Percentiles rank a stretch among this genome's conserved stretches.
phyloP scores from a whole-genome alignment of 2,113 vertebrate genomes.

The Craseonycteris thonglongyai region DNA sequence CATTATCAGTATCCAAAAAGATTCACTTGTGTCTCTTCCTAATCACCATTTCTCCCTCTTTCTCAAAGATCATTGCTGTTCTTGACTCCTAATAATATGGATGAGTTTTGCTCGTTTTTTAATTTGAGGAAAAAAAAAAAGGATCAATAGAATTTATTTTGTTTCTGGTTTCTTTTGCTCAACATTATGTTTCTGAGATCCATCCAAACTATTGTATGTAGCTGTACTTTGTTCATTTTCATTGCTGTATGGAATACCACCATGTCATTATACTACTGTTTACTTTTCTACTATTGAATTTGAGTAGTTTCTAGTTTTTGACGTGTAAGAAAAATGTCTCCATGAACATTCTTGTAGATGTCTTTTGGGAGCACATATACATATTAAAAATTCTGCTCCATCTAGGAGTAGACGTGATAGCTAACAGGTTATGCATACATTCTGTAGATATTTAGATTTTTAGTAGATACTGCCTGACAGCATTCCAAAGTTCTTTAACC shows the following conservation, averaged over 20 bases:
- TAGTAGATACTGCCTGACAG: not conserved
- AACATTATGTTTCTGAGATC: not conserved
- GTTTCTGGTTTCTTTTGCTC: not conserved
- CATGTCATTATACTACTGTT: not conserved
- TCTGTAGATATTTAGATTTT: not conserved
- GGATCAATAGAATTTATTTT: not conserved
- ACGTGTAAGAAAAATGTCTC: not conserved
- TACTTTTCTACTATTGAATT: not conserved
- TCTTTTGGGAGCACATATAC: not conserved
- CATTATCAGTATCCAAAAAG: not conserved
- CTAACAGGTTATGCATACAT: not conserved
- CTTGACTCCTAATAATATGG: not conserved
- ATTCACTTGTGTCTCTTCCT: not conserved
- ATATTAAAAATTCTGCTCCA: not conserved
- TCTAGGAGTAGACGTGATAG: not conserved
- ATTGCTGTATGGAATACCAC: not conserved
- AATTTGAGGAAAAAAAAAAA: conserved; percentile 4
- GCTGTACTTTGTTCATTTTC: not conserved
- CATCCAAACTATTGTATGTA: not conserved
- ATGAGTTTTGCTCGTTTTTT: not conserved
- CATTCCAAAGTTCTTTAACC: not conserved
- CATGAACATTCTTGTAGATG: not conserved
- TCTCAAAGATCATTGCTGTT: not conserved
- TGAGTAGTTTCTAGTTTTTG: not conserved
- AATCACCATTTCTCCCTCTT: not conserved